A percentile compares a stretch with the other conserved stretches of the same genome.
phyloP scores from a whole-genome alignment of 1,140 invertebrate genomes.

The Brachionus plicatilis region DNA sequence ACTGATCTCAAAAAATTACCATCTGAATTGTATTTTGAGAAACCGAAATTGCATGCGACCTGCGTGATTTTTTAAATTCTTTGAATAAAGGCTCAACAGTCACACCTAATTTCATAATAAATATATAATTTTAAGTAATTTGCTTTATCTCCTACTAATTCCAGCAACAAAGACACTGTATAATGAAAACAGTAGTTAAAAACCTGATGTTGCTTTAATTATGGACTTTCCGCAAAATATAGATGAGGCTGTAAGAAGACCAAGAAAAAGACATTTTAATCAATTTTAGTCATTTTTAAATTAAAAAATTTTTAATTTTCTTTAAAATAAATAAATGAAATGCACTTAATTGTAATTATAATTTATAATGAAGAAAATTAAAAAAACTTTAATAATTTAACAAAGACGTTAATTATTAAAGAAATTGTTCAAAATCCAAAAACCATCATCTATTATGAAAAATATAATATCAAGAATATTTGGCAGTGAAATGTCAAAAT shows the following conservation, averaged over 20 bases:
- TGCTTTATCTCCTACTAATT: neutral
- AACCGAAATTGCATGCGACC: neutral
- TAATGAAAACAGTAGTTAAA: too few relatives aligned
- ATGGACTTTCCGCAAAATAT: too few relatives aligned
- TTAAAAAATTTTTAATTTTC: too few relatives aligned
- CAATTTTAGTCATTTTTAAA: too few relatives aligned
- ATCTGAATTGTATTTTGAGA: neutral
- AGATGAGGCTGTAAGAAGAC: too few relatives aligned
- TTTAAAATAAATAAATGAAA: too few relatives aligned
- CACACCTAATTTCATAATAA: neutral
- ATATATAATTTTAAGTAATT: neutral
- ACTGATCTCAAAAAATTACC: neutral
- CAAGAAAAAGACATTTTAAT: too few relatives aligned
- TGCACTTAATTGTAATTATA: too few relatives aligned
- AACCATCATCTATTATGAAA: neutral
- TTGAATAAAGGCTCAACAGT: neutral
- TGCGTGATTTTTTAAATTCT: neutral
- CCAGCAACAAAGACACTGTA: neutral
- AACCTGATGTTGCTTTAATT: too few relatives aligned
- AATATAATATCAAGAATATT: neutral
- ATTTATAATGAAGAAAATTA: too few relatives aligned
- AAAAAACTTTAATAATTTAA: too few relatives aligned
- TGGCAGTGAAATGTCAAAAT: neutral
- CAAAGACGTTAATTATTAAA: too few relatives aligned
- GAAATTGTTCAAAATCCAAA: neutral